These are phyloP conservation scores for Lochmaea crataegi DNA, from an alignment of 2,888 invertebrate species.

Conservation along the genomic window DNA sequence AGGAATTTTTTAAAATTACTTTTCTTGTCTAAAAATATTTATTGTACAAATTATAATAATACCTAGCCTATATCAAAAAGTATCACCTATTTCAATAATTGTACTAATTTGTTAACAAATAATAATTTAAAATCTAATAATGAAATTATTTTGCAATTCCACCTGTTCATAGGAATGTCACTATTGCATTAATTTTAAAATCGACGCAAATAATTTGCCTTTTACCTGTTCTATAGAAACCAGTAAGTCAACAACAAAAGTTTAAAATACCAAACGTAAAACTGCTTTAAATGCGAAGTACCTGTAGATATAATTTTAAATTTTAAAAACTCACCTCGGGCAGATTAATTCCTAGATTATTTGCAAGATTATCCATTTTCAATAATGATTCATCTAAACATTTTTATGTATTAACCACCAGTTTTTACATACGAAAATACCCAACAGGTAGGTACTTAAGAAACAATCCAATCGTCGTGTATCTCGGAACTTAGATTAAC, in stretches of 20 bases:
- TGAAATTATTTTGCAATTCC: not conserved
- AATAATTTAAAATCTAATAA: too few relatives aligned
- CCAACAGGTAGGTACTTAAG: conserved; percentile 9
- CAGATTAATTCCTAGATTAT: conserved; percentile 59
- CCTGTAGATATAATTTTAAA: not conserved
- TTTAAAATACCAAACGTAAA: not conserved
- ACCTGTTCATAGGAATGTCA: not conserved
- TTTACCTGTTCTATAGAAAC: conserved; percentile 13
- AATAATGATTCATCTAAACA: conserved; percentile 24
- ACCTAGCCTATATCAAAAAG: too few relatives aligned
- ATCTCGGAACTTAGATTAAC: conserved; percentile 5
- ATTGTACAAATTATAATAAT: too few relatives aligned
- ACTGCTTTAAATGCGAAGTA: not conserved
- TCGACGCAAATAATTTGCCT: conserved; percentile 1
- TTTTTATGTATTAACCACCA: conserved; percentile 25
- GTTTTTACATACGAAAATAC: conserved; percentile 16
- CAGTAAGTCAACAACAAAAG: conserved; percentile 13
- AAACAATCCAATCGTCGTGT: conserved; percentile 7
- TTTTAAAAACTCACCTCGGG: conserved; percentile 56
- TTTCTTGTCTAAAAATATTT: too few relatives aligned
- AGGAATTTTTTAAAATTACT: too few relatives aligned
- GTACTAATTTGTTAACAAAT: too few relatives aligned
- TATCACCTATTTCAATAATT: too few relatives aligned
- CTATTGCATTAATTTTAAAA: not conserved
- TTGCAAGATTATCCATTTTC: conserved; percentile 60